These are phyloP conservation scores for Danio albolineatus DNA, from an alignment of 2,797 vertebrate genomes.

Conservation along the genomic window DNA sequence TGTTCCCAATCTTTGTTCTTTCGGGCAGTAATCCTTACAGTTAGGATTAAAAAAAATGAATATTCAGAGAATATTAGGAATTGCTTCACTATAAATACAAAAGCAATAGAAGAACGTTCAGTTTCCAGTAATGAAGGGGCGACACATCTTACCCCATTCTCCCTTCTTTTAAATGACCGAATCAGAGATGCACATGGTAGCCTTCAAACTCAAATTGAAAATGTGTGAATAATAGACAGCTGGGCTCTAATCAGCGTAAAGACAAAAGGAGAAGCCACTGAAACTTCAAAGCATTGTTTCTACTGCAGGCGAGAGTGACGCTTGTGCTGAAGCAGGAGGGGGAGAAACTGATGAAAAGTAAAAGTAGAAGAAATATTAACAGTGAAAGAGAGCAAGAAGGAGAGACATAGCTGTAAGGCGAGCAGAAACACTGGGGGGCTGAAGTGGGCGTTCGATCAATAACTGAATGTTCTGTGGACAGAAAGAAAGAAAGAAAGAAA, in stretches of 20 bases:
- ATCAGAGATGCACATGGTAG: conserved; percentile 13
- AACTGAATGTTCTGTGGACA: conserved; percentile 40
- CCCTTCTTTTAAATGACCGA: conserved; percentile 11
- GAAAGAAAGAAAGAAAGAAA: background rate
- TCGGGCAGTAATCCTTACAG: background rate
- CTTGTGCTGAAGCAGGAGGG: conserved; percentile 15
- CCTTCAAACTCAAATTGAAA: conserved; percentile 26
- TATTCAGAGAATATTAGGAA: background rate
- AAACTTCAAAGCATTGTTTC: conserved; percentile 47
- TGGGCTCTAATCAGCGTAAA: conserved; percentile 35
- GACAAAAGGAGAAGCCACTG: conserved; percentile 40
- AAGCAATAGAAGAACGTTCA: background rate
- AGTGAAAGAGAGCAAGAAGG: conserved; percentile 19
- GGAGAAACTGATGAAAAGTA: conserved; percentile 29
- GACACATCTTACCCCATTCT: background rate
- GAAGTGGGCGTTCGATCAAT: conserved; percentile 59
- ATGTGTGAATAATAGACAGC: conserved; percentile 32
- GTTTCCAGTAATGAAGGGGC: background rate
- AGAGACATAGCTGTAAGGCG: conserved; percentile 45
- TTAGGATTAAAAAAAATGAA: background rate
- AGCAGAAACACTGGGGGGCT: conserved; percentile 56
- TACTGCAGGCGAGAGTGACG: conserved; percentile 29
- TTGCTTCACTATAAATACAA: background rate
- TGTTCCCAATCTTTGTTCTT: background rate
- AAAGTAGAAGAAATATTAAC: conserved; percentile 10